phyloP scores from a whole-genome alignment of 2,888 invertebrate species.

The Psococerastis gibbosa region DNA sequence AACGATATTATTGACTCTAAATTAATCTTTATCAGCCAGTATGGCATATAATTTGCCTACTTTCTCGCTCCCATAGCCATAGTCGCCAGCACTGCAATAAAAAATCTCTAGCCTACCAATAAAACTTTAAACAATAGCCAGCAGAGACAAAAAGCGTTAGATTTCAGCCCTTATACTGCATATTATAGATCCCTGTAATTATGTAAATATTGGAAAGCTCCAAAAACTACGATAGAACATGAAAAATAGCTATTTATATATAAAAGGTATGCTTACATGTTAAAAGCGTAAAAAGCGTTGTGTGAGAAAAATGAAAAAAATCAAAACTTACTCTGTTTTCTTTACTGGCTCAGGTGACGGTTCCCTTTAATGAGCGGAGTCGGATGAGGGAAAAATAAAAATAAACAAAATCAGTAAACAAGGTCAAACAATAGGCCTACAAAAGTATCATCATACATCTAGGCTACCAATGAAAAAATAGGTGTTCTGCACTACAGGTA shows the following conservation, averaged over 20 bases:
- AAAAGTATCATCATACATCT: not conserved
- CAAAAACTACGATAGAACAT: conserved; percentile 11
- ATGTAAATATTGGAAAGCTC: not conserved
- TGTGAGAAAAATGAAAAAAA: conserved; percentile 8
- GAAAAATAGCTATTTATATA: conserved; percentile 3
- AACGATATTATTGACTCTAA: no score
- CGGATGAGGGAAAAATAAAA: conserved; percentile 8
- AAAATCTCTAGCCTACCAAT: no score
- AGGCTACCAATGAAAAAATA: not conserved
- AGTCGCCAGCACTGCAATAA: no score
- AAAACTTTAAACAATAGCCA: no score
- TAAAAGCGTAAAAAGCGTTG: not conserved
- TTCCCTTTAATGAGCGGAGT: conserved; percentile 16
- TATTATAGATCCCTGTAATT: no score
- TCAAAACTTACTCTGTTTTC: conserved; percentile 21
- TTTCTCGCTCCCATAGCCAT: no score
- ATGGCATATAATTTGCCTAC: no score
- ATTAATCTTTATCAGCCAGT: no score
- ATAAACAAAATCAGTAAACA: not conserved
- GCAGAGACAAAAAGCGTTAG: no score
- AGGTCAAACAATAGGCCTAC: not conserved
- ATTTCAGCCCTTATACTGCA: no score
- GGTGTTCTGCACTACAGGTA: no score
- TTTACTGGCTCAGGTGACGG: conserved; percentile 20
- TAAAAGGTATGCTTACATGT: no score